Evolutionary conservation across 1,140 invertebrate genomes (phyloP), one percentile per base, ranked within the genome.

Genomic region (Drosophila eugracilis): DNA sequence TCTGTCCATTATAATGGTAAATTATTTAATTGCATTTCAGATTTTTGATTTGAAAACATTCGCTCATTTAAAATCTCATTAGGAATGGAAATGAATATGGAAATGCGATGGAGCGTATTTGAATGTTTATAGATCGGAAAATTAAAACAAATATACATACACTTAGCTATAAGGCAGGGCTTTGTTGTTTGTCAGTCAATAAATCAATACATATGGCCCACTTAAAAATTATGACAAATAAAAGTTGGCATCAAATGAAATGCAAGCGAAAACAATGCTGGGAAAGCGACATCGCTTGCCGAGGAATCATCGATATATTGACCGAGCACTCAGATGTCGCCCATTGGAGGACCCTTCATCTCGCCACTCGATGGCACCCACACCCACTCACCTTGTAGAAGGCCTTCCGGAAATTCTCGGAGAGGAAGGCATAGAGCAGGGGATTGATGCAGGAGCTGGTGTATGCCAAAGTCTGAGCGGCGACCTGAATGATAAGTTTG

Each of bases 371-470:
- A 24, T 15, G 19, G 32, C 44, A 24, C 21, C 21, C 39, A 74
- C 78, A n/a, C 30, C 30, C 10, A 32, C 30, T 90, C 55, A 91
- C 91, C 90, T 91, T 91, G 67, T 83, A 76, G 69, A 91, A 91
- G 47, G 91, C 91, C 77, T 91, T 91, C 45, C 91, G 84, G 63
- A 91, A 91, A 67, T 91, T 91, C 42, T 91, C 88, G 15, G 91
- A 91, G 32, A 91, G 79, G 48, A 91, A 91, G 19, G 91, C 91
- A 44, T 91, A 99, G 17, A 99, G 94, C 57, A 99, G 95, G 0
- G 98, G 98, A 91, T 99, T 99, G 69, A 99, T 95, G 83, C 97
- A 98, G 81, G 96, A 97, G 92, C 98, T 99, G 92, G 96, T 96
- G 92, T 99, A 99, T 1, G 97, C 97, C 57, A 99, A 92, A 9